Percentiles rank a stretch among this genome's conserved stretches.
These are phyloP conservation scores for Papilio machaon DNA, from an alignment of 1,140 invertebrate species.

Conservation along the genomic window DNA sequence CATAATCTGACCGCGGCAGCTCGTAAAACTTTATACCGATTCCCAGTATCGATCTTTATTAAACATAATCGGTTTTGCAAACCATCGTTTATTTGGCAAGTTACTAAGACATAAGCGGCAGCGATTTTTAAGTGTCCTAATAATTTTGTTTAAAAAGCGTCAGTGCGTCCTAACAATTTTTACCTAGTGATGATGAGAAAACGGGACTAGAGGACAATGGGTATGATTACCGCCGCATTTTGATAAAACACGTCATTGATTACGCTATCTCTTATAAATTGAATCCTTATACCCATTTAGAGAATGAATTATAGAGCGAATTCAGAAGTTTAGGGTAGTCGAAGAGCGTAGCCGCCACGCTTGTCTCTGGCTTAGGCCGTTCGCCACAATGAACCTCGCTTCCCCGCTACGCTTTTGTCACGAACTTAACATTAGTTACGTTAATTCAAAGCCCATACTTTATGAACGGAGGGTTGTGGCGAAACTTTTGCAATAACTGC, in stretches of 20 bases:
- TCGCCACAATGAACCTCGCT: slow-evolving; percentile 50
- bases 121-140: slow-evolving; percentile 8
- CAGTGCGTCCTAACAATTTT: no score
- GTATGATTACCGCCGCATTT: no score
- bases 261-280: not conserved
- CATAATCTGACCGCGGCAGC: slow-evolving; percentile 36
- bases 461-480: slow-evolving; percentile 8
- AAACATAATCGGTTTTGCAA: slow-evolving; percentile 45
- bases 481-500: slow-evolving; percentile 39
- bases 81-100: slow-evolving; percentile 44
- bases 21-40: slow-evolving; percentile 62
- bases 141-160: not conserved
- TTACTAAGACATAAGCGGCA: slow-evolving; percentile 39
- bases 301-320: slow-evolving; percentile 41
- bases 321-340: slow-evolving; percentile 51
- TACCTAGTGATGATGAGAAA: no score
- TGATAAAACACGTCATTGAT: not conserved
- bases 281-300: not conserved
- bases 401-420: slow-evolving; percentile 53
- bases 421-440: slow-evolving; percentile 50
- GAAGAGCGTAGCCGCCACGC: not conserved
- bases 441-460: slow-evolving; percentile 34
- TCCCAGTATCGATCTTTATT: slow-evolving; percentile 58
- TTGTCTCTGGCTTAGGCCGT: slow-evolving; percentile 30
- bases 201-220: no score